A percentile compares a stretch with the other conserved stretches of the same genome.
phyloP scores from a whole-genome alignment of 2,888 invertebrate species.

The Physocephala rufipes region DNA sequence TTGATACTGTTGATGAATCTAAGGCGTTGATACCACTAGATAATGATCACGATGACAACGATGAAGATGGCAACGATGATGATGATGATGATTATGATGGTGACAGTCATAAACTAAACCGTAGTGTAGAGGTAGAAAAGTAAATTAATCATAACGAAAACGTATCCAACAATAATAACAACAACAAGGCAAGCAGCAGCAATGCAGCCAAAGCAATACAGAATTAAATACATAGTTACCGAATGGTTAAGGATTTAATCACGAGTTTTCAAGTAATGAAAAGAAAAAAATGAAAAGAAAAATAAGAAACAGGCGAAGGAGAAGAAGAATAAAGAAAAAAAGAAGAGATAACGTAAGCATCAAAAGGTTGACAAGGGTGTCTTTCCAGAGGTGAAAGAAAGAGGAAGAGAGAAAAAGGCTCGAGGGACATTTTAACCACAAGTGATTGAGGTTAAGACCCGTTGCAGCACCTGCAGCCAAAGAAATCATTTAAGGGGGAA shows the following conservation, averaged over 20 bases:
- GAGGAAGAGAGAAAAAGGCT: too few relatives aligned
- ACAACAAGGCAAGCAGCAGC: neutral
- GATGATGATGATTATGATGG: too few relatives aligned
- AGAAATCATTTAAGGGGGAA: neutral
- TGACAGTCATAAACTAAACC: neutral
- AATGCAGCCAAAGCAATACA: neutral
- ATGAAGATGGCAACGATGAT: too few relatives aligned
- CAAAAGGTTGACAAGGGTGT: constrained; percentile 8
- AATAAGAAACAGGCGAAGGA: neutral
- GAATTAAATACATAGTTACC: neutral
- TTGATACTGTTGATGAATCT: neutral
- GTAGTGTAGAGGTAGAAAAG: neutral
- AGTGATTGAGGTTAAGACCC: neutral
- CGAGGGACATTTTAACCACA: neutral
- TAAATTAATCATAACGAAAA: constrained; percentile 11
- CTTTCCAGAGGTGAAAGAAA: too few relatives aligned
- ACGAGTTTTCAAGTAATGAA: neutral
- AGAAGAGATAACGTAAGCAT: neutral
- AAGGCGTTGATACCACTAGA: too few relatives aligned
- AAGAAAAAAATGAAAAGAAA: neutral
- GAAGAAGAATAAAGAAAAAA: neutral
- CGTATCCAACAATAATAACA: neutral
- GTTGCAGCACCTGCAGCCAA: neutral
- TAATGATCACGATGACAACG: too few relatives aligned
- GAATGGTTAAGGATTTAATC: neutral